phyloP scores from a whole-genome alignment of 1,140 invertebrate genomes.

The Zaprionus vittiger region DNA sequence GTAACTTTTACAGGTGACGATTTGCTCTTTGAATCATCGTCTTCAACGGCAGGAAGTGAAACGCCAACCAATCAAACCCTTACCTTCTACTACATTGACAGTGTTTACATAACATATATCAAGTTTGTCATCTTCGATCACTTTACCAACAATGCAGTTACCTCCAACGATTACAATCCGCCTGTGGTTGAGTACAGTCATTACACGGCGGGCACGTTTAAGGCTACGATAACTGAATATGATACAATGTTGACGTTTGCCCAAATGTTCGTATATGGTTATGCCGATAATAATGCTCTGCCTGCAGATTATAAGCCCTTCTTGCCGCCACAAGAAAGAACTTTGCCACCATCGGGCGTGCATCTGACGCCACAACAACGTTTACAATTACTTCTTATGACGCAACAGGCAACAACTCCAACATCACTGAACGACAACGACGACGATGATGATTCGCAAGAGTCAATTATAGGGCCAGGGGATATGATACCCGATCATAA shows the following conservation, averaged over 20 bases:
- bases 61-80: slow-evolving; percentile 46
- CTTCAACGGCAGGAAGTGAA: slow-evolving; percentile 18
- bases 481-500: slow-evolving; percentile 51
- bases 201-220: slow-evolving; percentile 56
- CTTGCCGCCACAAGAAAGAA: slow-evolving; percentile 35
- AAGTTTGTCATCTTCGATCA: slow-evolving; percentile 71
- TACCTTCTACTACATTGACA: slow-evolving; percentile 74
- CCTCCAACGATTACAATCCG: slow-evolving; percentile 28
- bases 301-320: slow-evolving; percentile 60
- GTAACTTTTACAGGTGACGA: slow-evolving; percentile 50
- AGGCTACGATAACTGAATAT: slow-evolving; percentile 65
- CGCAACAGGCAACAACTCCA: slow-evolving; percentile 33
- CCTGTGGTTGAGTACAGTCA: slow-evolving; percentile 70
- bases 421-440: background rate
- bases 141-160: slow-evolving; percentile 20
- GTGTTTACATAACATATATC: slow-evolving; percentile 68
- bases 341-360: background rate
- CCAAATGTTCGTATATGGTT: slow-evolving; percentile 76
- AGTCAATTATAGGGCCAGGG: slow-evolving; percentile 26
- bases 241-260: slow-evolving; percentile 58
- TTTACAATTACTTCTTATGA: slow-evolving; percentile 54
- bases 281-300: slow-evolving; percentile 21
- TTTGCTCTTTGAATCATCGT: slow-evolving; percentile 62
- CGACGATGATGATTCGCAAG: background rate
- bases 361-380: slow-evolving; percentile 49